Base-by-base conservation (phyloP, 2,888 invertebrate genomes). In the Drosophila hamatofila region DNA sequence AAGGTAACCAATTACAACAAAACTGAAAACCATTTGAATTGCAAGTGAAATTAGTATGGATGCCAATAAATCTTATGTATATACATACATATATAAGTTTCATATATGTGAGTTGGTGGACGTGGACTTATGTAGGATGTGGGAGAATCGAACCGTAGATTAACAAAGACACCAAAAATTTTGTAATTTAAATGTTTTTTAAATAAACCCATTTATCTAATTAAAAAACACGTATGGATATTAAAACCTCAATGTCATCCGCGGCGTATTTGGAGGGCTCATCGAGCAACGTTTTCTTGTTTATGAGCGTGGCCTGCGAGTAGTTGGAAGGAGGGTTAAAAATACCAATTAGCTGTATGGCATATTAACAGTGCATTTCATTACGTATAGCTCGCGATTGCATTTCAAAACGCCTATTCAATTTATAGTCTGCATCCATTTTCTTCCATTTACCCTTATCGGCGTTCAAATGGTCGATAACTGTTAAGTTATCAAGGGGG, bases 221-320 rank as follows among this genome's bases (percentile, higher is more conserved):
- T 48, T 54, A 67, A 74, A 72, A 75, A 74, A 72, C 68, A 82
- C 69, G 44, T 66, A 65, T 62, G 68, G 48, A 82, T 58, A 76
- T 67, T 67, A 74, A 83, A 91, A 91, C 91, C 91, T 91, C 91
- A 79, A 92, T 92, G 75, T 91, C 91, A 81, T 91, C 92, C 81
- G 83, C 75, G 61, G 85, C 62, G 81, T 91, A 91, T 67, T 87
- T 91, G 74, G 84, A 78, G 73, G 82, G 69, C 67, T 82, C 91
- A 74, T 90, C 92, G 78, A 79, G 73, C 66, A 78, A 70, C 72
- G 78, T 71, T 76, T 80, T 85, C 56, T 76, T 77, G 75, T 76
- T 89, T 76, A 90, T 82, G 76, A 72, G 88, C 76, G 80, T 80
- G 72, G 92, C 92, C 91, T 91, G 89, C 75, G 76, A 62, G 41